phyloP scores from a whole-genome alignment of 2,113 vertebrate genomes.

The Cyphomyrus plagiostoma region DNA sequence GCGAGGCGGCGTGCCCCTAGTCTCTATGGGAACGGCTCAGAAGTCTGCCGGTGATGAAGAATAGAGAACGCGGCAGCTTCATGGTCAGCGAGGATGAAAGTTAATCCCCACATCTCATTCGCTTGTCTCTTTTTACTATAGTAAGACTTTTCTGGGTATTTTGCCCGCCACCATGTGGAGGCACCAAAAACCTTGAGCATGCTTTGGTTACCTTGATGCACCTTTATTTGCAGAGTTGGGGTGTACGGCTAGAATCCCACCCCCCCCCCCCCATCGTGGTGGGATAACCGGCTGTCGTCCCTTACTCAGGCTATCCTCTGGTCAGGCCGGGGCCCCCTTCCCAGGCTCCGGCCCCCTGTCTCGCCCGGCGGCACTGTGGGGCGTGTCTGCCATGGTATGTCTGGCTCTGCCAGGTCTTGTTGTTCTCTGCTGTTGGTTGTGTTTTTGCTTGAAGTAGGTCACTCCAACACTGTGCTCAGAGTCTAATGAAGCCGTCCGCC shows the following conservation, averaged over 20 bases:
- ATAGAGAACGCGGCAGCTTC: neutral
- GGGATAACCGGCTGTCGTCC: neutral
- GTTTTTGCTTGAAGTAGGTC: slow-evolving; percentile 19
- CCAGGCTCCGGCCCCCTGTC: neutral
- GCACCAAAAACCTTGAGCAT: too few relatives aligned
- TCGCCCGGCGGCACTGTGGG: neutral
- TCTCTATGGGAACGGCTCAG: slow-evolving; percentile 20
- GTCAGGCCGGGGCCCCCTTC: neutral
- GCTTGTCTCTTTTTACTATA: neutral
- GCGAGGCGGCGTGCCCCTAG: neutral
- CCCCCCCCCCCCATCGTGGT: neutral
- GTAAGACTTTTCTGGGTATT: neutral
- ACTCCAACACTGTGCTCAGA: neutral
- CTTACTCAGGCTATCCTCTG: neutral
- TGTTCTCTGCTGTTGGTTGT: slow-evolving; percentile 5
- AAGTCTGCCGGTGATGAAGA: neutral
- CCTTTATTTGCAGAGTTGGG: neutral
- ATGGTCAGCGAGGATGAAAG: neutral
- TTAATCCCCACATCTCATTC: neutral
- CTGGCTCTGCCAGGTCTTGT: neutral
- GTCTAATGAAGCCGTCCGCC: neutral
- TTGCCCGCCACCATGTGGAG: neutral
- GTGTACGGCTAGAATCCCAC: neutral
- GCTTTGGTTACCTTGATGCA: neutral
- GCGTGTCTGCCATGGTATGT: neutral